Percentiles rank a stretch among this genome's conserved stretches.
These are phyloP conservation scores for Silurus meridionalis DNA, from an alignment of 2,113 vertebrate species.

Conservation along the genomic window DNA sequence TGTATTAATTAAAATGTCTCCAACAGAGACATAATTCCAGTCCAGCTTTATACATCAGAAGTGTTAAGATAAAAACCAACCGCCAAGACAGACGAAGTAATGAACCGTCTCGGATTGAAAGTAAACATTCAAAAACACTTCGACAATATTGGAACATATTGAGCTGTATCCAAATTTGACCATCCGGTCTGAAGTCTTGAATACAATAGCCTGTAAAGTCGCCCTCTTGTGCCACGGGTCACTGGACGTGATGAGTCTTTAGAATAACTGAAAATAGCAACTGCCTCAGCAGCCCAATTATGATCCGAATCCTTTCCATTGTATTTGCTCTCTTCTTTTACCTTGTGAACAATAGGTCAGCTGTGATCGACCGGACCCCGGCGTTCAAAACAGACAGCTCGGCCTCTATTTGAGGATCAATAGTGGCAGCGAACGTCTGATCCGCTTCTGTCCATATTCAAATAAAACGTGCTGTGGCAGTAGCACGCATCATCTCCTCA, in stretches of 20 bases:
- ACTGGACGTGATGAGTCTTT: slow-evolving; percentile 47
- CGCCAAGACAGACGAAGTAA: not conserved
- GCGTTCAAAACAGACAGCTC: slow-evolving; percentile 61
- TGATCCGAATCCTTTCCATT: slow-evolving; percentile 49
- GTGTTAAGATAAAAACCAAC: not conserved
- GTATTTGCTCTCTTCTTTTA: slow-evolving; percentile 52
- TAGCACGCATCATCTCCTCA: slow-evolving; percentile 61
- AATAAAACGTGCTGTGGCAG: slow-evolving; percentile 62
- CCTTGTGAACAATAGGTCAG: slow-evolving; percentile 67
- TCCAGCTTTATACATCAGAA: slow-evolving; percentile 1
- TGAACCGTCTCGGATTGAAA: slow-evolving; percentile 1
- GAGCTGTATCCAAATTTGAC: slow-evolving; percentile 24
- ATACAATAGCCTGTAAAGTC: slow-evolving; percentile 32
- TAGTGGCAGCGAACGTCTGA: slow-evolving; percentile 70
- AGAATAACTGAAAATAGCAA: slow-evolving; percentile 53
- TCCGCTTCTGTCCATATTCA: slow-evolving; percentile 69
- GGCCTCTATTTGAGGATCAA: slow-evolving; percentile 70
- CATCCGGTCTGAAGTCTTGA: slow-evolving; percentile 22
- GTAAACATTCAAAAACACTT: slow-evolving; percentile 31
- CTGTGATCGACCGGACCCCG: slow-evolving; percentile 64
- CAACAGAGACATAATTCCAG: slow-evolving; percentile 18
- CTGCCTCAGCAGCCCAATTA: slow-evolving; percentile 49
- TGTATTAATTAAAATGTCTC: slow-evolving; percentile 18
- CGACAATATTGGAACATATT: not conserved
- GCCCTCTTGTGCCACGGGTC: slow-evolving; percentile 38